These are phyloP conservation scores for Orthosia gracilis DNA, from an alignment of 2,888 invertebrate genomes.

Conservation along the genomic window DNA sequence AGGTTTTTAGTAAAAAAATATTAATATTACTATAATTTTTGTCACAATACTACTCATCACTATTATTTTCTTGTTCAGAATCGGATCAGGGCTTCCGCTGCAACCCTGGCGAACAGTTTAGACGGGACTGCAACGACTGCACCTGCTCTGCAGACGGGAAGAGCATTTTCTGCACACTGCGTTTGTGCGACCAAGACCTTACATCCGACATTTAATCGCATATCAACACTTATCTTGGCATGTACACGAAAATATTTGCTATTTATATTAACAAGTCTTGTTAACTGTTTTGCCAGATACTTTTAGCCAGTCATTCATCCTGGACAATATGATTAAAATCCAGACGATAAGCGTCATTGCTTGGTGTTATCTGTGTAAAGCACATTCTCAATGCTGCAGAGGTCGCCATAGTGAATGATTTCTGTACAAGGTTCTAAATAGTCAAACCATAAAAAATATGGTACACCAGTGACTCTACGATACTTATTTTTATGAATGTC, in stretches of 20 bases:
- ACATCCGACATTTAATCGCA: slow-evolving; percentile 67
- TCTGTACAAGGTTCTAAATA: not conserved
- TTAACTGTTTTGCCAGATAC: not conserved
- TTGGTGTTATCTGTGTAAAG: not conserved
- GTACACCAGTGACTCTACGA: slow-evolving; percentile 6
- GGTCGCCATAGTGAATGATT: not conserved
- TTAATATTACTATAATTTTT: no score
- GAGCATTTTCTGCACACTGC: slow-evolving; percentile 86
- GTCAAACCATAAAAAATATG: not conserved
- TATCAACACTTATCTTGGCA: slow-evolving; percentile 49
- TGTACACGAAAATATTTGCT: slow-evolving; percentile 35
- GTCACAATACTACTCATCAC: no score
- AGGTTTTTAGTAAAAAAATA: no score
- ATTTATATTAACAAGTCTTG: not conserved
- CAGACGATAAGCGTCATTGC: not conserved
- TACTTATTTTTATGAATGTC: not conserved
- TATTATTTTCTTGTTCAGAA: slow-evolving; percentile 63
- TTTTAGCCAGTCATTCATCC: not conserved
- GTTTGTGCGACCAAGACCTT: slow-evolving; percentile 80
- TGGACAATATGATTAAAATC: no score
- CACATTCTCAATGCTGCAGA: not conserved
- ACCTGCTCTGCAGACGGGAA: slow-evolving; percentile 87
- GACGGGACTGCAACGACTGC: slow-evolving; percentile 89
- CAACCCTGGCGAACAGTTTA: slow-evolving; percentile 87
- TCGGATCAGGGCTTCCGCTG: slow-evolving; percentile 86